Evolutionary conservation across 2,888 invertebrate genomes (phyloP).

Genomic region (Chrysomela aeneicollis): DNA sequence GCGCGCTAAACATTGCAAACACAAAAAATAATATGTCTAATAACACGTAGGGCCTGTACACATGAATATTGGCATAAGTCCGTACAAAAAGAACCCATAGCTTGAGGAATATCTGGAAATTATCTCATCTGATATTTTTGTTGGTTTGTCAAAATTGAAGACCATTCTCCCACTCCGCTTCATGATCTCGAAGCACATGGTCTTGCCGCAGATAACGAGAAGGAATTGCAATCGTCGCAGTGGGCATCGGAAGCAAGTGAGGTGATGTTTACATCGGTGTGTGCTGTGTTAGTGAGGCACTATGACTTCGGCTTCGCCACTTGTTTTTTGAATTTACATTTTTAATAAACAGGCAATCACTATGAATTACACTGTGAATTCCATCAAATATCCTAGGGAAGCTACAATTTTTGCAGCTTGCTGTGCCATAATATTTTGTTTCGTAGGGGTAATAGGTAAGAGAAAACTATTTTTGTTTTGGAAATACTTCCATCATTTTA

Average conservation of each 20-base stretch:
- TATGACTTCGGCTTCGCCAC: slow-evolving; percentile 14
- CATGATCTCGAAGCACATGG: slow-evolving; percentile 20
- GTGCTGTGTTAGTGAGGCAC: slow-evolving; percentile 14
- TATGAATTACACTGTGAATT: slow-evolving; percentile 24
- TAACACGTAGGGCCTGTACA: too few relatives aligned
- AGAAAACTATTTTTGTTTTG: slow-evolving; percentile 21
- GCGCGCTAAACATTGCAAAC: too few relatives aligned
- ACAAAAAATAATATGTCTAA: too few relatives aligned
- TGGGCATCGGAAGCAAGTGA: slow-evolving; percentile 21
- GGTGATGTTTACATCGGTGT: slow-evolving; percentile 24
- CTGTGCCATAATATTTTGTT: slow-evolving; percentile 81
- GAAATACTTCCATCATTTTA: too few relatives aligned
- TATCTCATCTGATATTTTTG: too few relatives aligned
- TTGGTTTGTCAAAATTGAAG: not conserved
- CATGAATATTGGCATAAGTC: too few relatives aligned
- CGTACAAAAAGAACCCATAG: too few relatives aligned
- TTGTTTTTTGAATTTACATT: slow-evolving; percentile 13
- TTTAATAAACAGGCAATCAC: slow-evolving; percentile 23
- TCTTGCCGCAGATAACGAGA: slow-evolving; percentile 10
- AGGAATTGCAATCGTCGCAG: slow-evolving; percentile 26
- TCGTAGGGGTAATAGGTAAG: slow-evolving; percentile 82
- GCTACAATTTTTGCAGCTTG: slow-evolving; percentile 80
- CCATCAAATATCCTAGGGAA: slow-evolving; percentile 69
- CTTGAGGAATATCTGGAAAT: too few relatives aligned
- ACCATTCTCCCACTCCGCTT: slow-evolving; percentile 17